Base-by-base conservation (phyloP, 2,113 vertebrate genomes). In the Rhadina sibilatrix region DNA sequence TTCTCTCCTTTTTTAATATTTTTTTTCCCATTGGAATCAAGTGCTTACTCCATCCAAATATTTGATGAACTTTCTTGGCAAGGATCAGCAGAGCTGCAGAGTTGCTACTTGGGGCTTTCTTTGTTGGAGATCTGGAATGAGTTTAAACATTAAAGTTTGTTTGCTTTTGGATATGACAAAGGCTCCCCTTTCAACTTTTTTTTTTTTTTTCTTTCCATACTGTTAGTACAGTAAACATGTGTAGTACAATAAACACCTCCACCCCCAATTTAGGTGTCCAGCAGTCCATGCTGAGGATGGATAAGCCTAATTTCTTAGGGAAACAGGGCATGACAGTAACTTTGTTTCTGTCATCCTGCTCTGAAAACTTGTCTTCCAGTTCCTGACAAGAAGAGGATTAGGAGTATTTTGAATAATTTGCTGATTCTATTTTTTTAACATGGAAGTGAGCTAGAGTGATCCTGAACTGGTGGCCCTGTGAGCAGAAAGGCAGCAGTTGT, bases 21-120 rank as follows among this genome's bases (percentile, higher is more conserved):
- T 56, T 88, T 88, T 50, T 46, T 27, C 2, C 20, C 3, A 1
- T 13, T 75, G 72, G 52, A 83, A 92, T 86, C 0, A 0, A 72
- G 35, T 1, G 1, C 68, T 88, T 76, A 23, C 10, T 94, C 35
- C 15, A 25, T 94, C 75, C 82, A 88, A 94, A 71, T 80, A 70
- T 33, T 81, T 68, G 60, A 76, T 91, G 84, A 93, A 96, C 93
- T 91, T 91, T 69, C 78, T 96, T 94, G 92, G 87, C 76, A 87
- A 50, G 65, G 79, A 40, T 72, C 83, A 44, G 38, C 59, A 83
- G 83, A 90, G 71, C 63, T 0, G 0, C 59, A 3, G 46, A 94
- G 71, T 91, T 3, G 4, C 90, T 92, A 46, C 85, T 86, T 80
- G 46, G 47, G 82, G 85, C 49, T 63, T 59, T 61, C 54, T 77